A percentile compares a stretch with the other conserved stretches of the same genome.
Conservation (phyloP, 2,113 vertebrate genomes). For the Malurus alboscapulatus region DNA sequence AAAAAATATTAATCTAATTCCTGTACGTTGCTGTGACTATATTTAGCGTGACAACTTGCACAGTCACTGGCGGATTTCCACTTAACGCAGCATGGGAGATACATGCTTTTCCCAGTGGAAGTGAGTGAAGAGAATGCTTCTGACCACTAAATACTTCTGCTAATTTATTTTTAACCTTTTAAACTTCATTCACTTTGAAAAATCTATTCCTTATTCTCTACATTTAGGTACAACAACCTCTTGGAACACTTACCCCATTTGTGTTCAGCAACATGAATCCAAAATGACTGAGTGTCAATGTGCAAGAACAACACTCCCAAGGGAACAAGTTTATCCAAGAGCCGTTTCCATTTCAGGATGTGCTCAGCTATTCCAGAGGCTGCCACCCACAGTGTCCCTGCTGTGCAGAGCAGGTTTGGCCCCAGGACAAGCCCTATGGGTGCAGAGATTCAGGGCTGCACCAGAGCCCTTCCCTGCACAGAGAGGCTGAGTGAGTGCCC, state of each 20-base stretch:
- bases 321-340: background rate
- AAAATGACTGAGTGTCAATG: background rate
- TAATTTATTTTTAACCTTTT: background rate
- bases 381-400: background rate
- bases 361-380: background rate
- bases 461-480: background rate
- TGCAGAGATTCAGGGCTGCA: background rate
- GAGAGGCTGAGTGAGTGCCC: background rate
- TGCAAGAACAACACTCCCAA: background rate
- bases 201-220: background rate
- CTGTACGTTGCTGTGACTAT: background rate
- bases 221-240: background rate
- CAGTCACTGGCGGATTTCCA: background rate
- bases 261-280: background rate
- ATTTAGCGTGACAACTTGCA: background rate
- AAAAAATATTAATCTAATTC: background rate
- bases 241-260: background rate
- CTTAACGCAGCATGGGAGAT: rapidly evolving
- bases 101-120: background rate
- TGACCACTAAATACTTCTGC: background rate
- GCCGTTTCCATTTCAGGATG: background rate
- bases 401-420: background rate
- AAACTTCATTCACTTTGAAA: background rate
- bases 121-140: background rate
- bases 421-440: background rate